Conservation (phyloP, 1,140 invertebrate species). For the Telenomus remus region DNA sequence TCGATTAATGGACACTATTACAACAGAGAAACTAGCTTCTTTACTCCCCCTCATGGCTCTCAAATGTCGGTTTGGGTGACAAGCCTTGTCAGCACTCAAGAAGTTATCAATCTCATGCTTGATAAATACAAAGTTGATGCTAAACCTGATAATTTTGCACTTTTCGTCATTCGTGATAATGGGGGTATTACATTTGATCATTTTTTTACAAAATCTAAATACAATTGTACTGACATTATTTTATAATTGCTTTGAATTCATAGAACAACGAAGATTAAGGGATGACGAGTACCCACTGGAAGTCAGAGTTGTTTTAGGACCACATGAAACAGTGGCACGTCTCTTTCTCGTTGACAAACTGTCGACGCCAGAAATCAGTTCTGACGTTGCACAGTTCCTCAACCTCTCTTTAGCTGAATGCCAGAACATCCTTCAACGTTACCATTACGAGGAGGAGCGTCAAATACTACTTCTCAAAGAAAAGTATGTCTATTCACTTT, state of each 20-base stretch:
- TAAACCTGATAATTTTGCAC: conserved; percentile 85
- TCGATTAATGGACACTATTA: conserved; percentile 94
- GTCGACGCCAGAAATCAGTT: conserved; percentile 83
- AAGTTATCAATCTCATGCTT: conserved; percentile 89
- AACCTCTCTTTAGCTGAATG: conserved; percentile 87
- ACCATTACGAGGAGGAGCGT: conserved; percentile 84
- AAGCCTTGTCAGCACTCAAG: conserved; percentile 85
- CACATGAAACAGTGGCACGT: conserved; percentile 88
- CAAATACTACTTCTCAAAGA: conserved; percentile 82
- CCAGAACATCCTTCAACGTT: conserved; percentile 85
- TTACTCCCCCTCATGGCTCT: conserved; percentile 89
- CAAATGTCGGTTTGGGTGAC: conserved; percentile 91
- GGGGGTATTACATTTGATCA: conserved; percentile 78
- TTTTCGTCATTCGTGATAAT: conserved; percentile 89
- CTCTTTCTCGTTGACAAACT: conserved; percentile 87
- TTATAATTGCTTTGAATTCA: conserved; percentile 42
- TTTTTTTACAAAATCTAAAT: too few species aligned
- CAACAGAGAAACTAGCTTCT: conserved; percentile 90
- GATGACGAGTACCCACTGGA: conserved; percentile 88
- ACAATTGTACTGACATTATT: too few species aligned
- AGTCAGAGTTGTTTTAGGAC: conserved; percentile 85
- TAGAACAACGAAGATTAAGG: conserved; percentile 84
- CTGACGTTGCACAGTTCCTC: conserved; percentile 89
- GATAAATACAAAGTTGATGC: conserved; percentile 93
- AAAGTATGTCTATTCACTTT: conserved; percentile 78